Evolutionary conservation across 1,140 invertebrate species (phyloP).

Genomic region (Tetramorium simillimum): DNA sequence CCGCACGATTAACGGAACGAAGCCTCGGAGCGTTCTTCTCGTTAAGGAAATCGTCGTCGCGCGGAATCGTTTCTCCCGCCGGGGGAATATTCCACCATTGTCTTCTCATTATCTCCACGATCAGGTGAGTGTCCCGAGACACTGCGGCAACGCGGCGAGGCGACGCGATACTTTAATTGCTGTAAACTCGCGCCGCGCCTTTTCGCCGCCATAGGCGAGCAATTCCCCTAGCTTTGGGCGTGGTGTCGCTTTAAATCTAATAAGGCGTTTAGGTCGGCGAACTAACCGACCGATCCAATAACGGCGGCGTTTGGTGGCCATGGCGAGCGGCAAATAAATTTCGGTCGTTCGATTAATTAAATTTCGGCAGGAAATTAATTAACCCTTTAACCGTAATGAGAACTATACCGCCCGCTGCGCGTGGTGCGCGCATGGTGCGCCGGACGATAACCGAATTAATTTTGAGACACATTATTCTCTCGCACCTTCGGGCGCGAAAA

Average conservation of each 20-base stretch:
- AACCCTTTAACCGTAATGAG: slow-evolving; percentile 63
- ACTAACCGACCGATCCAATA: slow-evolving; percentile 59
- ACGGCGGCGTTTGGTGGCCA: slow-evolving; percentile 27
- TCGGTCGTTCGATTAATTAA: slow-evolving; percentile 66
- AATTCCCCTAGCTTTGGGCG: slow-evolving; percentile 18
- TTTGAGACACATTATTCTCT: slow-evolving; percentile 58
- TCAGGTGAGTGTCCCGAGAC: background rate
- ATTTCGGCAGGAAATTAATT: slow-evolving; percentile 71
- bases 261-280: slow-evolving; percentile 56
- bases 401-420: slow-evolving; percentile 10
- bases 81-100: background rate
- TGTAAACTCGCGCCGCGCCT: background rate
- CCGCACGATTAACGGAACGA: slow-evolving; percentile 42
- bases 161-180: slow-evolving; percentile 34
- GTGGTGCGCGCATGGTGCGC: background rate
- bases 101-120: slow-evolving; percentile 2
- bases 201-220: background rate
- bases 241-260: slow-evolving; percentile 55
- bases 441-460: slow-evolving; percentile 53
- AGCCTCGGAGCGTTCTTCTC: slow-evolving; percentile 12
- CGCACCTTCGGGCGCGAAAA: slow-evolving; percentile 36
- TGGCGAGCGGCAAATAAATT: slow-evolving; percentile 65
- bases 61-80: background rate
- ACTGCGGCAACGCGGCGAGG: background rate
- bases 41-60: slow-evolving; percentile 4